Evolutionary conservation across 2,797 vertebrate species (phyloP).

Genomic region (Hippopotamyrus pictus): DNA sequence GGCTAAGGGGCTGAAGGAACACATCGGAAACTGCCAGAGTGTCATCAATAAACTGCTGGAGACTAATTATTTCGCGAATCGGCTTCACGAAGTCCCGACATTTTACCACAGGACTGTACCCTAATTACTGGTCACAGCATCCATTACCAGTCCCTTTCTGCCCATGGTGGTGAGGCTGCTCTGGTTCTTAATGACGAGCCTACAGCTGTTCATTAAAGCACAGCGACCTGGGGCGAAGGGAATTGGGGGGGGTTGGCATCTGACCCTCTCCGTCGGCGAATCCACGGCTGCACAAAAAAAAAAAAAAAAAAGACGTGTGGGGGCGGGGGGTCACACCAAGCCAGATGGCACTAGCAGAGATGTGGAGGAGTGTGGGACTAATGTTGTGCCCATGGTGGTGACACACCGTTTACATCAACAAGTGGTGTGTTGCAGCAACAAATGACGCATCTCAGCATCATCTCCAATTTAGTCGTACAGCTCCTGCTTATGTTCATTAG

Average conservation of each 20-base stretch:
- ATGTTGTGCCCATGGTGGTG: background rate
- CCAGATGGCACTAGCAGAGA: background rate
- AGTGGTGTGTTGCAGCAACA: background rate
- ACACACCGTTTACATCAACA: background rate
- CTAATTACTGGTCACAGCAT: conserved; percentile 73
- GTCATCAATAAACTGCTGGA: conserved; percentile 73
- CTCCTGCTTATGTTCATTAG: background rate
- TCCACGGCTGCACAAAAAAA: background rate
- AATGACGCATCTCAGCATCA: background rate
- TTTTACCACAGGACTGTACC: conserved; percentile 65
- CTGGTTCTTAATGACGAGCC: conserved; percentile 59
- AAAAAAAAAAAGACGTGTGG: background rate
- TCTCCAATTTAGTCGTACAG: background rate
- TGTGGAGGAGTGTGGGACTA: background rate
- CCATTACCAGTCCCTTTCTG: conserved; percentile 56
- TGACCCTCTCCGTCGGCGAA: background rate
- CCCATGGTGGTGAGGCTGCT: conserved; percentile 52
- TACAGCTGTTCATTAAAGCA: conserved; percentile 50
- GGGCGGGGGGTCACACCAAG: background rate
- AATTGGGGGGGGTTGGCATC: background rate
- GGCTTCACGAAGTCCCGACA: conserved; percentile 69
- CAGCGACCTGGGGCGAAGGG: conserved; percentile 20
- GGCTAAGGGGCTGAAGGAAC: conserved; percentile 58
- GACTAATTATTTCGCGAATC: conserved; percentile 73
- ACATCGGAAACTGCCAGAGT: conserved; percentile 65